Evolutionary conservation across 2,797 vertebrate species (phyloP), one percentile per base, ranked within the genome.

Genomic region (Agapornis canus): DNA sequence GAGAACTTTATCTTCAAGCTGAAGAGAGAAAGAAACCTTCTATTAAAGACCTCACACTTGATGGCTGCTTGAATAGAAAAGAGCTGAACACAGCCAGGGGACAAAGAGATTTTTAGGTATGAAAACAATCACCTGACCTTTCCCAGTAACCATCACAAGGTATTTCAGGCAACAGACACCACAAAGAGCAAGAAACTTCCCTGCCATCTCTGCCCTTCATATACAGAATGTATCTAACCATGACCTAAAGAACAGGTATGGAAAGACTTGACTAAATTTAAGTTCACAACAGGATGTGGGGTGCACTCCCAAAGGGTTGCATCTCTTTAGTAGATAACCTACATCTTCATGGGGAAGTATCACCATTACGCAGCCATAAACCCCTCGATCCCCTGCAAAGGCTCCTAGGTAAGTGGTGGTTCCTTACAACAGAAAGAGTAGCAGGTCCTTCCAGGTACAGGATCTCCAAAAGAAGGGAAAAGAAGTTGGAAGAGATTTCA

Each of bases 1-100:
- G 8, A 99, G 98, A 69, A 99, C 98, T 86, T 99, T 99, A 87
- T 99, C 99, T 96, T 99, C 99, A 63, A 99, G 93, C 99, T 99
- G 94, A 80, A 54, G 81, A 47, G 89, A 51, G 68, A 39, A 57
- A 65, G 0, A 31, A 57, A 14, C 10, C 40, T 25, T 65, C 51
- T 23, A 4, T 63, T 78, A 64, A 56, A 48, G 23, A 70, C 22
- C 26, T 78, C 40, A 4, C 10, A 25, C 11, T 75, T 80, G 10
- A 6, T 20, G 17, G 40, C n/a, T 45, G 15, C 42, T 79, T 87
- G 31, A 66, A 63, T 2, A 63, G 42, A 81, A 76, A 75, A 4
- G 14, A 54, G 54, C n/a, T 37, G 49, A 69, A 63, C 1, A 3
- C 2, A 42, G 8, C 26, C 21, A 52, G 27, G 19, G 27, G n/a